Conservation (phyloP, 1,140 invertebrate species). For the Pachypeltis micranthus region DNA sequence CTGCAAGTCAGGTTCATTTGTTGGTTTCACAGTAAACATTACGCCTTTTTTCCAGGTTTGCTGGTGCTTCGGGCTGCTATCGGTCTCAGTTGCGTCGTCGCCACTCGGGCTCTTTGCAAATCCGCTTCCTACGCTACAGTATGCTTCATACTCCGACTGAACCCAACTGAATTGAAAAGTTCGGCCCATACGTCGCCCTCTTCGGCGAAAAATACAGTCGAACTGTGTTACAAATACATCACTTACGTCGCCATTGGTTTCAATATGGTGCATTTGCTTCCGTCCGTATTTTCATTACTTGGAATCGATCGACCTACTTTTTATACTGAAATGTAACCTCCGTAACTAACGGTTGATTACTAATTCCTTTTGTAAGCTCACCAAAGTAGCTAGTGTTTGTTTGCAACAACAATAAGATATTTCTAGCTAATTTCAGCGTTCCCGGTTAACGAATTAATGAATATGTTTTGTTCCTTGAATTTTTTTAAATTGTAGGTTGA, state of each 20-base stretch:
- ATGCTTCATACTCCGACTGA: slow-evolving; percentile 51
- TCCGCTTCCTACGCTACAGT: slow-evolving; percentile 51
- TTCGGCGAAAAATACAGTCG: slow-evolving; percentile 54
- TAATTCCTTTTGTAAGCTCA: no score
- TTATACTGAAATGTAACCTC: slow-evolving; percentile 75
- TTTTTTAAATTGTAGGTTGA: no score
- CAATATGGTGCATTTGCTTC: slow-evolving; percentile 61
- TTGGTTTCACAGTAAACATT: no score
- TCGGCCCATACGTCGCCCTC: slow-evolving; percentile 43
- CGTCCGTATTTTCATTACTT: slow-evolving; percentile 60
- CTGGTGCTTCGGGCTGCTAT: slow-evolving; percentile 54
- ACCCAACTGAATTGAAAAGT: slow-evolving; percentile 48
- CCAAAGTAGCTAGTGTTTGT: no score
- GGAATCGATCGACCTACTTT: slow-evolving; percentile 67
- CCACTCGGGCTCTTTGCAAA: slow-evolving; percentile 55
- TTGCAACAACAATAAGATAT: no score
- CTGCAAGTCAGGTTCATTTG: no score
- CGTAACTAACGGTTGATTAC: no score
- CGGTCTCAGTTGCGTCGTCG: slow-evolving; percentile 58
- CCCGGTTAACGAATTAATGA: no score
- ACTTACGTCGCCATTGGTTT: slow-evolving; percentile 63
- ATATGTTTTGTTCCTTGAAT: no score
- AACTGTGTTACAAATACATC: slow-evolving; percentile 69
- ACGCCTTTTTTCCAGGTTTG: slow-evolving; percentile 32
- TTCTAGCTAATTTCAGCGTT: no score